A percentile compares a stretch with the other conserved stretches of the same genome.
phyloP scores from a whole-genome alignment of 2,113 vertebrate genomes.

The Hydrochoerus hydrochaeris region DNA sequence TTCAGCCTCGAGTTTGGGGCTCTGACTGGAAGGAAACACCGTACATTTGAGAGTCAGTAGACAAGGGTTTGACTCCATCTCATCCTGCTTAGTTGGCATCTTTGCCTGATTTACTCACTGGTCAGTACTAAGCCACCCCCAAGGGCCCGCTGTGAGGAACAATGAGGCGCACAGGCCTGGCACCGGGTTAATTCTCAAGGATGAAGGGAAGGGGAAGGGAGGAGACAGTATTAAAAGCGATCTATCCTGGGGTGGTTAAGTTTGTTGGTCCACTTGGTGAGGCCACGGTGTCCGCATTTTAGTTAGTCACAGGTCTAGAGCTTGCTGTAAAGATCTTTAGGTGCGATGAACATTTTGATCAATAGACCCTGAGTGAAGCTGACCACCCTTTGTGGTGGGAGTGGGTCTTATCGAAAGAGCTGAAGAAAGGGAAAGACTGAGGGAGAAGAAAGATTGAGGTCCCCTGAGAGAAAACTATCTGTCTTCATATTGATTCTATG shows the following conservation, averaged over 20 bases:
- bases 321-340: neutral
- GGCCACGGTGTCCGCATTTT: neutral
- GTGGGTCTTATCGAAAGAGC: neutral
- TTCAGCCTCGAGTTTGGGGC: neutral
- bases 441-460: neutral
- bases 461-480: neutral
- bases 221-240: neutral
- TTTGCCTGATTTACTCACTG: neutral
- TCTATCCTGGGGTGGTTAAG: neutral
- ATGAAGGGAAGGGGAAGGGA: no score
- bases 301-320: neutral
- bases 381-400: neutral
- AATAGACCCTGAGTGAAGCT: neutral
- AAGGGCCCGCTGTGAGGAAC: neutral
- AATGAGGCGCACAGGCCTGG: neutral
- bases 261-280: neutral
- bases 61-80: neutral
- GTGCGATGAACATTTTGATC: neutral
- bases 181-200: neutral
- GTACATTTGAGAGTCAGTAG: neutral
- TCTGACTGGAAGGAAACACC: neutral
- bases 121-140: no score
- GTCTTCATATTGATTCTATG: neutral
- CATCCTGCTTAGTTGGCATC: neutral
- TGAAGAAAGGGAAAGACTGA: neutral